phyloP scores from a whole-genome alignment of 2,797 vertebrate genomes.

The Xenops minutus region DNA sequence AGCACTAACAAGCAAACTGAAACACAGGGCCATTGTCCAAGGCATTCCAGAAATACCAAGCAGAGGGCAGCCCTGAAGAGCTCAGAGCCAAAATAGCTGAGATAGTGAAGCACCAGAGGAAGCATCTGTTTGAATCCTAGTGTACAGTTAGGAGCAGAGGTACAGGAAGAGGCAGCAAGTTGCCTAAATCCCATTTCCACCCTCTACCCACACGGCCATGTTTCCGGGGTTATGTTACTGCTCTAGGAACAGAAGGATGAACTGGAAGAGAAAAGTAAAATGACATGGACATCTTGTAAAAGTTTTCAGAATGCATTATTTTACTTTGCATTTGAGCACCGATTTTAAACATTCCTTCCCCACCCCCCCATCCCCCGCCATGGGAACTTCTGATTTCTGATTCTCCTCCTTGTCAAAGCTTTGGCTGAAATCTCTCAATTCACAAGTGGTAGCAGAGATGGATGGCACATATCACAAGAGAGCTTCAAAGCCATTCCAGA shows the following conservation, averaged over 20 bases:
- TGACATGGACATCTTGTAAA: accelerated
- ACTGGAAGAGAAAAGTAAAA: background rate
- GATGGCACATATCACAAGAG: background rate
- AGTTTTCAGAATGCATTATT: background rate
- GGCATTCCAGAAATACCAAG: background rate
- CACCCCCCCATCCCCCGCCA: background rate
- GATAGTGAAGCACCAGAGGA: background rate
- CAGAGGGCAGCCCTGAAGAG: background rate
- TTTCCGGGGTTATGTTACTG: background rate
- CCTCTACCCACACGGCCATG: accelerated
- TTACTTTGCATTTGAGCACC: background rate
- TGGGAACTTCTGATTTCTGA: background rate
- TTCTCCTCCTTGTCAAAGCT: background rate
- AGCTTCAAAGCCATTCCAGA: background rate
- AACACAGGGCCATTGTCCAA: background rate
- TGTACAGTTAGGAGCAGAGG: background rate
- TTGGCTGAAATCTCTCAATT: background rate
- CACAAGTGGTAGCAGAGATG: background rate
- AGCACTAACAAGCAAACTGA: background rate
- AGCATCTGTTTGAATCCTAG: background rate
- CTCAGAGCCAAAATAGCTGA: background rate
- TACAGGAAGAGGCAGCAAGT: background rate
- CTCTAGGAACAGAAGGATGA: background rate
- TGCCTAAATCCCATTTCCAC: background rate
- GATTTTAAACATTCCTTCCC: background rate